Base-by-base conservation (phyloP, 2,797 vertebrate genomes). In the Hippoglossus hippoglossus region DNA sequence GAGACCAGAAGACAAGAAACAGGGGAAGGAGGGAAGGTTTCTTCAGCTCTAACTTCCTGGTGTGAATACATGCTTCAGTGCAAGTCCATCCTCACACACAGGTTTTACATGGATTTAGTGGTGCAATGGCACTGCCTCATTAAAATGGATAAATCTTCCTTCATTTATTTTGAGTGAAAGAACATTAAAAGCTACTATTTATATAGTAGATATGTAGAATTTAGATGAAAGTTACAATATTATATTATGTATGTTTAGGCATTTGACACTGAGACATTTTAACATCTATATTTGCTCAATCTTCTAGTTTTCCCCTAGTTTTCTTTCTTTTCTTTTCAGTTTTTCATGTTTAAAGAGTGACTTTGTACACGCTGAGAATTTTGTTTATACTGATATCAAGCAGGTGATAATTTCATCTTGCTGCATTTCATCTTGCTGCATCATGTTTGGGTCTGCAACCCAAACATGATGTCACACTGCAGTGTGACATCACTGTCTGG, bases 91-190 rank as follows among this genome's bases (percentile, higher is more conserved):
- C 90, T 65, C 82, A 90, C 94, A 94, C 93, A 94, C 90, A 91
- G 85, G 87, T 81, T 92, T 94, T 96, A 96, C 96, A 96, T 96
- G 95, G 94, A 95, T 95, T 92, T 91, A 95, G 95, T 96, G 96
- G 96, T 97, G 96, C 95, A 96, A 97, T 96, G 96, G 93, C 87
- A 89, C 87, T 85, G 88, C 88, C 93, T 90, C 85, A 79, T 75
- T 83, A 85, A 71, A 75, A 75, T 55, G 11, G 70, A 79, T 63
- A 59, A 67, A 67, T 74, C 69, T 61, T 39, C 69, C 18, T 73
- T 71, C 61, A 77, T 77, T 57, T 62, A 73, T 73, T 89, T 73
- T 68, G 24, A 87, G 41, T 77, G 46, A 74, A 54, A 67, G 58
- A 76, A 87, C 72, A 87, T 65, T 69, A 58, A 81, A 68, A 34